Base-by-base conservation (phyloP, 2,113 vertebrate genomes). In the Numenius arquata region DNA sequence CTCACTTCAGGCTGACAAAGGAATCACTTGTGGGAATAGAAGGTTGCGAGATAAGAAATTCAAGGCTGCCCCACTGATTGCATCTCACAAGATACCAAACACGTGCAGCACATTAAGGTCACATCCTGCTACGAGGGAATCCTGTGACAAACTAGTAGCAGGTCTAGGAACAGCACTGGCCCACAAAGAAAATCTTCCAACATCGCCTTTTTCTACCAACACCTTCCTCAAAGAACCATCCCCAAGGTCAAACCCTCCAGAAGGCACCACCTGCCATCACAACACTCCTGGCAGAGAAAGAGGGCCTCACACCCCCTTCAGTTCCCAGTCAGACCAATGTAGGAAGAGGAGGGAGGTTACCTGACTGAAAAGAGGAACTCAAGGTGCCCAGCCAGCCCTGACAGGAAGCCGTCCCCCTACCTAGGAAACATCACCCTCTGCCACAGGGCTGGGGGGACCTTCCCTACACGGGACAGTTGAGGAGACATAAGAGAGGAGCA, bases 401-500 rank as follows among this genome's bases (percentile, higher is more conserved):
- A 43, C 47, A 40, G 25, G 30, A n/a, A 40, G 25, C 22, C 11
- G 26, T 1, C 0, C 36, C 12, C 9, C 22, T 26, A 1, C 47
- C 14, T 1, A 5, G 5, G 30, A 41, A 77, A 5, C 36, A 13
- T 0, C n/a, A 5, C 3, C 9, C n/a, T n/a, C 43, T 8, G 5
- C 17, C n/a, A 2, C 62, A 36, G 17, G 12, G 4, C 34, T 18
- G 3, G 18, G 12, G n/a, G 56, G 18, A 12, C 7, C 27, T 20
- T 11, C 23, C 30, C 45, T 4, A 7, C 9, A 1, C 3, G 1
- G 32, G 15, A 11, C 1, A 59, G 41, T 0, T 7, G 11, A 17
- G 9, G 17, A 20, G 6, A 45, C 30, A 5, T 0, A 23, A 13
- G 4, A 40, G 2, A 48, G 5, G 0, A 18, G 1, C 5, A 6